Percentiles rank a stretch among this genome's conserved stretches.
Conservation (phyloP, 2,888 invertebrate species). For the Aphelenchoides bicaudatus region DNA sequence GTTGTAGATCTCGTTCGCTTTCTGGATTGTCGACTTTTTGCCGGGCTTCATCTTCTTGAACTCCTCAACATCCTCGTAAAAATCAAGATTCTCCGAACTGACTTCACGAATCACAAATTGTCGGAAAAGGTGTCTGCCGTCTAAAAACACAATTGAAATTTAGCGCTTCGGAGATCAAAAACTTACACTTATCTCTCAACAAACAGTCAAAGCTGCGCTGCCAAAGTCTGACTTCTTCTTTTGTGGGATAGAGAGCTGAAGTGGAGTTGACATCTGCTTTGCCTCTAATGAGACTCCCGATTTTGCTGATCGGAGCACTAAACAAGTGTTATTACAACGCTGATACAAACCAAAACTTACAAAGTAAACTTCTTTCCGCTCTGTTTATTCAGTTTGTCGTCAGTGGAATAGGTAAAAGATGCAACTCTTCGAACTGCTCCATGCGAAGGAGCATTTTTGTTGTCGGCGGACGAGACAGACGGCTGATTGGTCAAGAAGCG, state of each 20-base stretch:
- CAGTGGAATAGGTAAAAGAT: constrained; percentile 55
- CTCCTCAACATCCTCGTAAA: constrained; percentile 53
- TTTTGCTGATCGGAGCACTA: constrained; percentile 54
- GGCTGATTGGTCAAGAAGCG: constrained; percentile 11
- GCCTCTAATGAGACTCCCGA: constrained; percentile 42
- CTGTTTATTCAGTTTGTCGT: constrained; percentile 37
- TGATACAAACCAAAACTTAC: constrained; percentile 25
- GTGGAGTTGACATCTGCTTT: constrained; percentile 53
- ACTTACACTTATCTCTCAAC: constrained; percentile 52
- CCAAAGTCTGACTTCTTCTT: constrained; percentile 54
- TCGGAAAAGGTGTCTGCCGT: constrained; percentile 49
- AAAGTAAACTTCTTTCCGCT: constrained; percentile 37
- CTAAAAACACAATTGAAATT: constrained; percentile 37
- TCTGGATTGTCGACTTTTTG: constrained; percentile 41
- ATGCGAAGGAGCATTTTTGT: constrained; percentile 19
- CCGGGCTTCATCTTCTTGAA: constrained; percentile 54
- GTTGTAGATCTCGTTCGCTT: constrained; percentile 49
- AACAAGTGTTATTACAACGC: constrained; percentile 19
- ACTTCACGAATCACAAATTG: constrained; percentile 52
- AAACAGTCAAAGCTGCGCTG: constrained; percentile 47
- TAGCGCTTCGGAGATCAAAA: neutral
- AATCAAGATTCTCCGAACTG: constrained; percentile 55
- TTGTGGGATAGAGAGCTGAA: constrained; percentile 46
- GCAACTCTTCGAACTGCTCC: constrained; percentile 51
- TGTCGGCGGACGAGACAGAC: constrained; percentile 2